Evolutionary conservation across 2,113 vertebrate genomes (phyloP).

Genomic region (Xiphophorus couchianus): DNA sequence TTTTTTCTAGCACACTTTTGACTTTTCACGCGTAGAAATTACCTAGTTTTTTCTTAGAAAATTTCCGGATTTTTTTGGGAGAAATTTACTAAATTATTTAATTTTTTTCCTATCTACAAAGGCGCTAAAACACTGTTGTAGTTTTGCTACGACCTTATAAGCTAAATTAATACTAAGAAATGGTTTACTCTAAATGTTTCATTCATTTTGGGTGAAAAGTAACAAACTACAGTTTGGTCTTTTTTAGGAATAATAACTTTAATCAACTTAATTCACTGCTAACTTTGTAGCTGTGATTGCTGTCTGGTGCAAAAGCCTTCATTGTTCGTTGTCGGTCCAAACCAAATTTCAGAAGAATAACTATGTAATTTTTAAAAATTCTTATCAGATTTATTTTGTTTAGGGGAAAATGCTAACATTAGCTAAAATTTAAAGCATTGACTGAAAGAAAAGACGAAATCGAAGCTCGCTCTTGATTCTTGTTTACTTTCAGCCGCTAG

Average conservation of each 20-base stretch:
- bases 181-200: background rate
- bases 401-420: background rate
- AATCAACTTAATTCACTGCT: background rate
- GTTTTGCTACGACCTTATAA: background rate
- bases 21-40: too few species aligned
- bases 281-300: background rate
- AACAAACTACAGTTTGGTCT: background rate
- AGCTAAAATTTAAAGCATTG: slow-evolving; percentile 6
- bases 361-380: background rate
- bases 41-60: too few species aligned
- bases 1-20: too few species aligned
- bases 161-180: background rate
- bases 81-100: too few species aligned
- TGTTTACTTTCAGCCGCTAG: slow-evolving; percentile 7
- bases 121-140: too few species aligned
- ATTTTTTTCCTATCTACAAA: too few species aligned
- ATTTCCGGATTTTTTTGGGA: too few species aligned
- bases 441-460: background rate
- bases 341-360: slow-evolving; percentile 2
- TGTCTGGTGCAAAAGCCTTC: slow-evolving; percentile 23
- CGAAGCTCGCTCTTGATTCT: background rate
- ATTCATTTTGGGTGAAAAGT: background rate
- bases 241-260: background rate
- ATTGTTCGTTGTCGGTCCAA: background rate
- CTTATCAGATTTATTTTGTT: background rate